phyloP scores from a whole-genome alignment of 2,113 vertebrate genomes.

The Alosa alosa region DNA sequence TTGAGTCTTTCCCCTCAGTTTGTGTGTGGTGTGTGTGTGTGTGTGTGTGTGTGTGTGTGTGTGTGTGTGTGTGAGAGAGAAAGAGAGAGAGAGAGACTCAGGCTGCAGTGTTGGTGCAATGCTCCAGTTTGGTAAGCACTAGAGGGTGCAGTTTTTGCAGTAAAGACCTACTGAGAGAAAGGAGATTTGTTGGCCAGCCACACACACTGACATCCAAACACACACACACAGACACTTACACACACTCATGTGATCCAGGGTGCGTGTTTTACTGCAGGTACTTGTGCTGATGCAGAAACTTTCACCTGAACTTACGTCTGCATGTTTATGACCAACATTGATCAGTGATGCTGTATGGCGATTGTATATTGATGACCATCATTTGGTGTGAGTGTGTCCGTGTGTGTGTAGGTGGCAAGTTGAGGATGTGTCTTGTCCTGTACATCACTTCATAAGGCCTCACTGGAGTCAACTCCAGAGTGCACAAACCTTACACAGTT shows the following conservation, averaged over 20 bases:
- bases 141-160: constrained; percentile 67
- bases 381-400: not conserved
- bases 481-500: not conserved
- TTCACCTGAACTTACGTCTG: no score
- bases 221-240: not conserved
- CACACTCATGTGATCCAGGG: no score
- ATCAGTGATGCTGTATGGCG: not conserved
- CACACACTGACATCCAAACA: constrained; percentile 17
- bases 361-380: not conserved
- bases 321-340: no score
- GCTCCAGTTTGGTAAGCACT: constrained; percentile 56
- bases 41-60: not conserved
- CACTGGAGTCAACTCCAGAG: no score
- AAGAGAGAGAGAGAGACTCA: not conserved
- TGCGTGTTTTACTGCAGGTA: no score
- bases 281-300: no score
- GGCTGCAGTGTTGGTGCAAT: constrained; percentile 38
- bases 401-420: constrained; percentile 4
- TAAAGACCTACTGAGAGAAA: constrained; percentile 21
- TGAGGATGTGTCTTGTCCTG: not conserved
- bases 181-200: constrained; percentile 20
- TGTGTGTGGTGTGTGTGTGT: not conserved
- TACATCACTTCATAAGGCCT: no score
- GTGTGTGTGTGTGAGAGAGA: not conserved
- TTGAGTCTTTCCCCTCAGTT: not conserved